Evolutionary conservation across 1,140 invertebrate genomes (phyloP).

Genomic region (Zaprionus ornatus): DNA sequence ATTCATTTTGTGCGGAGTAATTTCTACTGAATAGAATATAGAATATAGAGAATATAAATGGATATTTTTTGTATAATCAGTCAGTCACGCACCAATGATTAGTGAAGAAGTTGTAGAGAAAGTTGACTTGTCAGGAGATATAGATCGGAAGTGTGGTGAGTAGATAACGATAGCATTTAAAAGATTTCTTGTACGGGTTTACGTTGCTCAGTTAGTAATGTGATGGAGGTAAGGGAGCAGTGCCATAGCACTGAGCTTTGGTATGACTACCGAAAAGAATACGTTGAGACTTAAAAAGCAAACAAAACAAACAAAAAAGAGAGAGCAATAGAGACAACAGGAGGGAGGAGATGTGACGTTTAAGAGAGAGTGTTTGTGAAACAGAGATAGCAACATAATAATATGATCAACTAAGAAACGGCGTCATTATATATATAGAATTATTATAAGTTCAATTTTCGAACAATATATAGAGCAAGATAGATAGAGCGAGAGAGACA

Average conservation of each 20-base stretch:
- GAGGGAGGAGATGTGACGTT: conserved; percentile 20
- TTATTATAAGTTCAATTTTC: conserved; percentile 66
- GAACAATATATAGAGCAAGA: conserved; percentile 52
- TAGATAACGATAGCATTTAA: conserved; percentile 84
- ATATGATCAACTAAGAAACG: conserved; percentile 78
- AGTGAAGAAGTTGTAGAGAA: conserved; percentile 51
- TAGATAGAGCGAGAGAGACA: conserved; percentile 35
- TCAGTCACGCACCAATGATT: conserved; percentile 42
- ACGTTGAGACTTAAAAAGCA: conserved; percentile 49
- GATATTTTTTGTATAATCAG: conserved; percentile 14
- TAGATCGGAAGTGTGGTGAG: conserved; percentile 40
- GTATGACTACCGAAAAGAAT: conserved; percentile 63
- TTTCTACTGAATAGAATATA: conserved; percentile 30
- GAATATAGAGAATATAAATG: conserved; percentile 15
- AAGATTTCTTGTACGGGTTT: conserved; percentile 56
- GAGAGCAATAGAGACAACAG: conserved; percentile 45
- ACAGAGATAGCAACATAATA: conserved; percentile 71
- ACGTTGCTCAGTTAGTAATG: conserved; percentile 34
- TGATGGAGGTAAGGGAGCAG: conserved; percentile 25
- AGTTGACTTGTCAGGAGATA: conserved; percentile 37
- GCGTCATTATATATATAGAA: conserved; percentile 64
- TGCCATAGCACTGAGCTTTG: conserved; percentile 39
- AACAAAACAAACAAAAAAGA: conserved; percentile 48
- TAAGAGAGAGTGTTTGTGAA: conserved; percentile 34
- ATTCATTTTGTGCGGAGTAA: conserved; percentile 29